These are phyloP conservation scores for Caenorhabditis remanei DNA, from an alignment of 1,140 invertebrate genomes.

Conservation along the genomic window DNA sequence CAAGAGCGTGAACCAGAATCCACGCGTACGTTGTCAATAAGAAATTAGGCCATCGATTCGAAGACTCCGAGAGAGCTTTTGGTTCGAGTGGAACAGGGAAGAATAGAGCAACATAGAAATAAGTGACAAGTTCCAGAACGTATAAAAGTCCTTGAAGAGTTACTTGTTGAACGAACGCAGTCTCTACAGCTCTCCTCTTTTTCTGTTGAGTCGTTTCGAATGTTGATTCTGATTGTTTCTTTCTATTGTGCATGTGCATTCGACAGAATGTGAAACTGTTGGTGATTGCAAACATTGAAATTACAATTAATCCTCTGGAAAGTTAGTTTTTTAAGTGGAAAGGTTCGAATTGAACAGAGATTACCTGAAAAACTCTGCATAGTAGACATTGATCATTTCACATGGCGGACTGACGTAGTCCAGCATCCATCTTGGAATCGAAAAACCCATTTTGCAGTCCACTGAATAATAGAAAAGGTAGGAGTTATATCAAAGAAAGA, in stretches of 20 bases:
- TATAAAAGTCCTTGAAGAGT: conserved; percentile 55
- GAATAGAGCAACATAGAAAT: conserved; percentile 39
- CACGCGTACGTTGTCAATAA: conserved; percentile 56
- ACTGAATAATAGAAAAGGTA: neutral
- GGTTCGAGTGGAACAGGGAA: conserved; percentile 5
- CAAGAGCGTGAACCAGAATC: conserved; percentile 40
- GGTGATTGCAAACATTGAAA: conserved; percentile 53
- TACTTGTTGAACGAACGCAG: conserved; percentile 51
- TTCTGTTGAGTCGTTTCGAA: conserved; percentile 51
- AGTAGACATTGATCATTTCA: conserved; percentile 54
- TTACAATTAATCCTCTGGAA: conserved; percentile 48
- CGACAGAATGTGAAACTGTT: conserved; percentile 54
- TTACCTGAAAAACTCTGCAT: conserved; percentile 52
- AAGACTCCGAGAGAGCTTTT: neutral
- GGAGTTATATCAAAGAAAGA: neutral
- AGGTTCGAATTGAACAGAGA: neutral
- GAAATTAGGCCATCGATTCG: conserved; percentile 57
- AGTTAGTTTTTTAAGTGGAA: neutral
- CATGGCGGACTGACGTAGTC: conserved; percentile 24
- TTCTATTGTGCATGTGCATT: conserved; percentile 56
- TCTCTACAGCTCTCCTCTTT: conserved; percentile 52
- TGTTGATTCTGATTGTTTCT: conserved; percentile 33
- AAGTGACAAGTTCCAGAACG: conserved; percentile 44
- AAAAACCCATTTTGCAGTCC: conserved; percentile 56
- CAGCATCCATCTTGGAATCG: conserved; percentile 48